Base-by-base conservation (phyloP, 2,888 invertebrate species). In the Eilema sororculum region DNA sequence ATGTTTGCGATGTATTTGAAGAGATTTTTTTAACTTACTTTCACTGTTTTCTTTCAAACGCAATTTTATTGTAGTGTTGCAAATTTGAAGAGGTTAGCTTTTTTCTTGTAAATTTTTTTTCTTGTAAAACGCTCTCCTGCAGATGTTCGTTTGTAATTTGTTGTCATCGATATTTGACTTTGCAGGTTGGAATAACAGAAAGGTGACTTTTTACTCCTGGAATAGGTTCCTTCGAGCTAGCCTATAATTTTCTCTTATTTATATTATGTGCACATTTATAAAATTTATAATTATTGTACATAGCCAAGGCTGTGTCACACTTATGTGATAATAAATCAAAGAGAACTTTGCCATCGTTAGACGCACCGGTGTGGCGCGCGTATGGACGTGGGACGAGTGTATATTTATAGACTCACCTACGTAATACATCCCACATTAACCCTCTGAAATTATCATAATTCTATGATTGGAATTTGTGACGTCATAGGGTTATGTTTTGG, bases 231-330 rank as follows among this genome's bases (percentile, higher is more conserved):
- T 16, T 3, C 4, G 16, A 41, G 13, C 16, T 16, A 41, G 4
- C 3, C 10, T 12, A 37, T 41, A 41, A 41, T 41, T 41, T 16
- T 41, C 3, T 41, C 16, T 37, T 41, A 10, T 12, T 16, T 41
- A 3, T 41, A 41, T 41, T 41, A 46, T 46, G 13, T 28, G 16
- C 20, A 60, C 10, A 4, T n/a, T 16, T 46, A 46, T 25, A 25
- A 63, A 30, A 13, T 3, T 10, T 20, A 8, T 25, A 22, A 41
- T n/a, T 41, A 16, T 46, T 63, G 2, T 37, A 37, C 3, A 16
- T 16, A n/a, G 69, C 71, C 71, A 75, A 73, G 62, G 67, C 71
- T 28, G 12, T 20, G 64, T 62, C 33, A 65, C n/a, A 6, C 13
- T 33, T 30, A 30, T 62, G 28, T 13, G 10, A 68, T 37, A 62